phyloP scores from a whole-genome alignment of 2,113 vertebrate genomes.

The Callionymus lyra region DNA sequence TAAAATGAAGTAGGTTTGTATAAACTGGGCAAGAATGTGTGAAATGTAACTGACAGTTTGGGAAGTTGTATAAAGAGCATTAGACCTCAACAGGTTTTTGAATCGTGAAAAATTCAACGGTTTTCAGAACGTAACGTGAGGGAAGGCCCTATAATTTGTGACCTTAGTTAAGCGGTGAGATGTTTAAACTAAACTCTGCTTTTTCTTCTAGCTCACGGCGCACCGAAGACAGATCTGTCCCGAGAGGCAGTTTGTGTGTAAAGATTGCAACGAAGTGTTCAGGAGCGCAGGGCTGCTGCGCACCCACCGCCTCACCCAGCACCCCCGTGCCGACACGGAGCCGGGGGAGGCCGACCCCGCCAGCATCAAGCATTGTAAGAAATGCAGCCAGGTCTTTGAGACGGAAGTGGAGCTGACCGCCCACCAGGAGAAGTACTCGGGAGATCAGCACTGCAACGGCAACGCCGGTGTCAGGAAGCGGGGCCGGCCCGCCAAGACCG shows the following conservation, averaged over 20 bases:
- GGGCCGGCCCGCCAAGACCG: conserved; percentile 47
- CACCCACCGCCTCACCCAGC: conserved; percentile 61
- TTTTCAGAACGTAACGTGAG: too few relatives aligned
- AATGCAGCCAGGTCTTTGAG: conserved; percentile 64
- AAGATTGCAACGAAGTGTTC: conserved; percentile 67
- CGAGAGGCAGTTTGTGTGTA: conserved; percentile 64
- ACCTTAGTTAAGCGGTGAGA: too few relatives aligned
- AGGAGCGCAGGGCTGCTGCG: conserved; percentile 62
- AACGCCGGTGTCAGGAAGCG: conserved; percentile 53
- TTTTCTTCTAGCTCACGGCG: conserved; percentile 48
- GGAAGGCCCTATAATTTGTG: too few relatives aligned
- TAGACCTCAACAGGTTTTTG: too few relatives aligned
- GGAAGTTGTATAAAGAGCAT: too few relatives aligned
- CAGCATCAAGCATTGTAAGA: conserved; percentile 65
- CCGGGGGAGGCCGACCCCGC: conserved; percentile 46
- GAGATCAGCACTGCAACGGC: conserved; percentile 66
- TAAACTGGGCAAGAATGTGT: too few relatives aligned
- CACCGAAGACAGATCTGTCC: conserved; percentile 69
- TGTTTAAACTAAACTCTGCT: background rate
- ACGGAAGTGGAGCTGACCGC: conserved; percentile 54
- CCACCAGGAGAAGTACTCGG: conserved; percentile 67
- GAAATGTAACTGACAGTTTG: too few relatives aligned
- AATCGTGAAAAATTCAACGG: too few relatives aligned
- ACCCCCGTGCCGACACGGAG: conserved; percentile 50
- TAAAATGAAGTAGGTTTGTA: too few relatives aligned